Percentiles rank a stretch among this genome's conserved stretches.
Evolutionary conservation across 2,888 invertebrate species (phyloP).

Genomic region (Leptopterna dolabrata): DNA sequence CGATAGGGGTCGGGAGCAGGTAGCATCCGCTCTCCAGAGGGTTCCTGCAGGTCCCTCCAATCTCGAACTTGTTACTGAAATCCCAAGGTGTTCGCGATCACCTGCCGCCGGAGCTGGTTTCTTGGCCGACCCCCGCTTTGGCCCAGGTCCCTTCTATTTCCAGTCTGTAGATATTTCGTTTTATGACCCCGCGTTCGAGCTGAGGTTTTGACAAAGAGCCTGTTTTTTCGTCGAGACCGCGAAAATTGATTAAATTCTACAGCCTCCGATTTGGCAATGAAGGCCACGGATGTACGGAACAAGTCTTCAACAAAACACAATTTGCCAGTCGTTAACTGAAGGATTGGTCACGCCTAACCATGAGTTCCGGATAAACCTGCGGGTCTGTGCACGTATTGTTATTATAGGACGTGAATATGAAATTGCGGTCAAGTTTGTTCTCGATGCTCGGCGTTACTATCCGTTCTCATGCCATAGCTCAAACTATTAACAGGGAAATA

Average conservation of each 20-base stretch:
- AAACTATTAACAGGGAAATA: too few relatives aligned
- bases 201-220: not conserved
- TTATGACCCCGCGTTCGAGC: not conserved
- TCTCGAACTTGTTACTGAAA: constrained; percentile 45
- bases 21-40: not conserved
- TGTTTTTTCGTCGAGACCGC: not conserved
- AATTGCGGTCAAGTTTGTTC: too few relatives aligned
- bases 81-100: constrained; percentile 46
- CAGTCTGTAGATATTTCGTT: not conserved
- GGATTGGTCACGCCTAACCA: too few relatives aligned
- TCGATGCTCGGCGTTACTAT: too few relatives aligned
- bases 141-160: not conserved
- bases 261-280: not conserved
- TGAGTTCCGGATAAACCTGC: too few relatives aligned
- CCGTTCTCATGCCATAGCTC: too few relatives aligned
- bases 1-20: constrained; percentile 32
- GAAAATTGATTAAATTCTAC: not conserved
- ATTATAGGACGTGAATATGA: too few relatives aligned
- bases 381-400: too few relatives aligned
- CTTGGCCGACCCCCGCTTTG: not conserved
- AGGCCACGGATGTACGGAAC: too few relatives aligned
- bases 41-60: constrained; percentile 12
- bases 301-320: too few relatives aligned
- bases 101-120: constrained; percentile 33
- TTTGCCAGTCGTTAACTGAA: too few relatives aligned